A percentile compares a stretch with the other conserved stretches of the same genome.
Conservation (phyloP, 2,113 vertebrate species). For the Psephotus haematonotus region DNA sequence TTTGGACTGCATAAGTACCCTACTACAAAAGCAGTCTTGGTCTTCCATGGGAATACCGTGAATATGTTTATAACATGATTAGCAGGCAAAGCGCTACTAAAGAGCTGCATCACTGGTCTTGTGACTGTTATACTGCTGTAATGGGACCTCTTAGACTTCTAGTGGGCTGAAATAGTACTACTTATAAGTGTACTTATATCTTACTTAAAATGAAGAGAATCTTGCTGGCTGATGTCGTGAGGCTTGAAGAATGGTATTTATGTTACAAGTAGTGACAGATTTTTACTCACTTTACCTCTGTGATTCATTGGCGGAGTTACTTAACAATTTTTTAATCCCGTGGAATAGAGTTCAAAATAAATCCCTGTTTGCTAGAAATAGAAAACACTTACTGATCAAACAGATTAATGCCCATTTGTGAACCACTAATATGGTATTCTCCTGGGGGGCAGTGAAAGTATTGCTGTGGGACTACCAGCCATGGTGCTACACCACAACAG, state of each 20-base stretch:
- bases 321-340: constrained; percentile 4
- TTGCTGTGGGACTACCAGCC: constrained; percentile 52
- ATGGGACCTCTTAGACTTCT: constrained; percentile 70
- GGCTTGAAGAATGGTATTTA: neutral
- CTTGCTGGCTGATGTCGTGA: constrained; percentile 22
- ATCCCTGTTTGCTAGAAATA: neutral
- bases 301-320: neutral
- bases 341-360: neutral
- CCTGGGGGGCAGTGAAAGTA: neutral
- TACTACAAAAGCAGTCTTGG: constrained; percentile 59
- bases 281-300: constrained; percentile 15
- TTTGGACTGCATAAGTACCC: constrained; percentile 58
- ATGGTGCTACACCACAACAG: constrained; percentile 45
- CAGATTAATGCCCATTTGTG: constrained; percentile 61
- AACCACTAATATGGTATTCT: constrained; percentile 59
- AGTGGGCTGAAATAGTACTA: constrained; percentile 63
- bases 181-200: constrained; percentile 57
- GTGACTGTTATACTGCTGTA: constrained; percentile 69
- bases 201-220: constrained; percentile 63
- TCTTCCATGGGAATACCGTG: constrained; percentile 71
- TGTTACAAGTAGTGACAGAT: neutral
- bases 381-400: constrained; percentile 68
- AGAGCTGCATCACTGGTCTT: constrained; percentile 66
- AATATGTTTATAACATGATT: constrained; percentile 75
- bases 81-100: constrained; percentile 60